Evolutionary conservation across 2,797 vertebrate genomes (phyloP).

Genomic region (Scolopax rusticola): DNA sequence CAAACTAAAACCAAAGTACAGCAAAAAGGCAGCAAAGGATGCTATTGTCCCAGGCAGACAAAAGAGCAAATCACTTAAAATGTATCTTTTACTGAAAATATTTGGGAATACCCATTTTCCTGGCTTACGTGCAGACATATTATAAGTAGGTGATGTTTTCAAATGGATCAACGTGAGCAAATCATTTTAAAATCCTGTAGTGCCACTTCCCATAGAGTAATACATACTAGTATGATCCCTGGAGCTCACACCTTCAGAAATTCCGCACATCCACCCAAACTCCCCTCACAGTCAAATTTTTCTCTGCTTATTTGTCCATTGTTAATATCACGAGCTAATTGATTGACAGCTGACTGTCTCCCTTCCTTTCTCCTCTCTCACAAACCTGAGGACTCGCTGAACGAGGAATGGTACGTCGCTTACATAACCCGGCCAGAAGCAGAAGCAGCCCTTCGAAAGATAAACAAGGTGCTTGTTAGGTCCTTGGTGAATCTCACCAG

Average conservation of each 20-base stretch:
- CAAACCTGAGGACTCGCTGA: constrained; percentile 62
- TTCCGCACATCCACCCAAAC: neutral
- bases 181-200: neutral
- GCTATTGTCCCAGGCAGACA: neutral
- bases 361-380: neutral
- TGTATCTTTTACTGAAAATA: neutral
- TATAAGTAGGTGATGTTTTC: neutral
- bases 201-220: neutral
- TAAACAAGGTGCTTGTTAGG: constrained; percentile 83
- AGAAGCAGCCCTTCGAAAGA: constrained; percentile 86
- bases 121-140: neutral
- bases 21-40: neutral
- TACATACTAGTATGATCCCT: neutral
- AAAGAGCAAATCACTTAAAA: neutral
- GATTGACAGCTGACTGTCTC: neutral
- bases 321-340: neutral
- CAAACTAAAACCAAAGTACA: neutral
- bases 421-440: constrained; percentile 86
- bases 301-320: neutral
- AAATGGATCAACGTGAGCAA: neutral
- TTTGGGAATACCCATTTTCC: neutral
- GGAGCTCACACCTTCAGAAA: neutral
- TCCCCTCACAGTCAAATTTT: neutral
- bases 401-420: constrained; percentile 87
- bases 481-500: neutral